A percentile compares a stretch with the other conserved stretches of the same genome.
Conservation (phyloP, 2,888 invertebrate genomes). For the Cyclophora albipunctata region DNA sequence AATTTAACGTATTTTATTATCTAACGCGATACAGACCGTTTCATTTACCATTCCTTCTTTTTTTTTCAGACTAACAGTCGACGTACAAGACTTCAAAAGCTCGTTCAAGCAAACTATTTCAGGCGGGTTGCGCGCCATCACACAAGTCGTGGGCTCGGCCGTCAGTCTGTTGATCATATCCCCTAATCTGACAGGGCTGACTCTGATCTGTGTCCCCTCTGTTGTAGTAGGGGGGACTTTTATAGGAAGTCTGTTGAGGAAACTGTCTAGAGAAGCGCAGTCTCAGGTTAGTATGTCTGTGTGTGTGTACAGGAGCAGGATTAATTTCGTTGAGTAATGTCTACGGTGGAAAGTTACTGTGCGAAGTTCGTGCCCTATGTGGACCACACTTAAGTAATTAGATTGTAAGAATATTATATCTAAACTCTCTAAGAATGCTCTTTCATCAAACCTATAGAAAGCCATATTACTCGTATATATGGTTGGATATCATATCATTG, state of each 20-base stretch:
- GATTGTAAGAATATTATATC: too few relatives aligned
- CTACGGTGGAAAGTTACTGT: too few relatives aligned
- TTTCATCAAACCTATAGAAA: too few relatives aligned
- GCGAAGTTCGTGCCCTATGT: too few relatives aligned
- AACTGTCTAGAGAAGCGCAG: constrained; percentile 86
- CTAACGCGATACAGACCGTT: too few relatives aligned
- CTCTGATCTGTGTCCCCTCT: constrained; percentile 88
- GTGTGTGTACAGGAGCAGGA: neutral
- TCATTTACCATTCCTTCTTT: too few relatives aligned
- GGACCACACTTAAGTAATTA: too few relatives aligned
- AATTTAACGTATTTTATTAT: too few relatives aligned
- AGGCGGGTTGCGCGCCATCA: constrained; percentile 89
- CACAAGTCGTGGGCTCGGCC: constrained; percentile 82
- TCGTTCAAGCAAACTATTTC: constrained; percentile 95
- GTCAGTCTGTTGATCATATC: constrained; percentile 90
- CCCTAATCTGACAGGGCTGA: constrained; percentile 89
- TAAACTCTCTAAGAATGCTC: too few relatives aligned
- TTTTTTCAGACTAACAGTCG: constrained; percentile 84
- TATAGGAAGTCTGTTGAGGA: constrained; percentile 85
- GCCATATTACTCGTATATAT: too few relatives aligned
- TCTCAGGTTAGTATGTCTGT: constrained; percentile 77
- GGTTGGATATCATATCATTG: too few relatives aligned
- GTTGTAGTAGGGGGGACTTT: constrained; percentile 90
- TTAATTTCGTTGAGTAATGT: too few relatives aligned
- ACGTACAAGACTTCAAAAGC: constrained; percentile 98